Conservation (phyloP, 2,888 invertebrate genomes). For the Salticus scenicus region DNA sequence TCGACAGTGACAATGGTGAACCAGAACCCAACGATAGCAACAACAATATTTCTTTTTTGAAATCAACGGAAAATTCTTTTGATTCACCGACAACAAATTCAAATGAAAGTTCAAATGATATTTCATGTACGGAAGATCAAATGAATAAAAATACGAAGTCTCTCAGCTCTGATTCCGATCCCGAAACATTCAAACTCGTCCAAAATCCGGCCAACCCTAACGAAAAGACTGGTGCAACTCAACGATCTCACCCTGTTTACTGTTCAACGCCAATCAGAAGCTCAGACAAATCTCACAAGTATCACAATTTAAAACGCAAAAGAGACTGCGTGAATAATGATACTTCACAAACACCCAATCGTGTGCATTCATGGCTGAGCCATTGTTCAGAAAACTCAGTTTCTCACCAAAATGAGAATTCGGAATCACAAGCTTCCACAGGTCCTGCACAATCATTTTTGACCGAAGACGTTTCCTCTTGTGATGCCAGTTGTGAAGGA, state of each 20-base stretch:
- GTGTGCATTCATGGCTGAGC: conserved; percentile 41
- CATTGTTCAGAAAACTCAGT: neutral
- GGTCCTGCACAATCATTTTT: neutral
- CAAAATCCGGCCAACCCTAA: too few species aligned
- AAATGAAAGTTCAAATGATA: neutral
- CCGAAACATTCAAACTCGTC: conserved; percentile 2
- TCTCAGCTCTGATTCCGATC: neutral
- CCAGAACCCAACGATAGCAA: neutral
- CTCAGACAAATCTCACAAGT: neutral
- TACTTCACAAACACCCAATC: neutral
- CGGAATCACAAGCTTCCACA: neutral
- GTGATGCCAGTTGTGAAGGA: conserved; percentile 92
- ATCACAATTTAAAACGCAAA: conserved; percentile 33
- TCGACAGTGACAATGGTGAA: conserved; percentile 62
- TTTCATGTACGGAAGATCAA: neutral
- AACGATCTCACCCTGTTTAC: neutral
- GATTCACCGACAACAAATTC: neutral
- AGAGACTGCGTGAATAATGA: conserved; percentile 19
- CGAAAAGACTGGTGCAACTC: neutral
- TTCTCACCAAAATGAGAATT: neutral
- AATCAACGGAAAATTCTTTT: neutral
- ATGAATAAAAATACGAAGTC: neutral
- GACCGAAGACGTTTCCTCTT: conserved; percentile 75
- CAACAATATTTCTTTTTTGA: neutral
- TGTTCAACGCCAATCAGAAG: conserved; percentile 18